Base-by-base conservation (phyloP, 2,113 vertebrate genomes). In the Leptocoma aspasia region DNA sequence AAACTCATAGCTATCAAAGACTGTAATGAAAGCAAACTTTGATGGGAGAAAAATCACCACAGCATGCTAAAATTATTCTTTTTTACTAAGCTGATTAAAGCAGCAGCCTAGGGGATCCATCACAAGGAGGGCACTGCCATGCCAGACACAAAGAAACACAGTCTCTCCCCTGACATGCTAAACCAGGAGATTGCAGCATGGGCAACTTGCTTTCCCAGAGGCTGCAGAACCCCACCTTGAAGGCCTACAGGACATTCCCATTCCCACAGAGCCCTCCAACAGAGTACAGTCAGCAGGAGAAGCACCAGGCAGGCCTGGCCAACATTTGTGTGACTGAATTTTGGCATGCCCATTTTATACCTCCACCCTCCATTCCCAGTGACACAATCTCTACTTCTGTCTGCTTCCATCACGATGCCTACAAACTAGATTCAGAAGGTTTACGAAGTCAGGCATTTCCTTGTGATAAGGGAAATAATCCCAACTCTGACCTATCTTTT, bases 1-100 rank as follows among this genome's bases (percentile, higher is more conserved):
- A 96, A 93, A 86, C 41, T 78, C 92, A 77, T 31, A 93, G 69
- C n/a, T 86, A 96, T 89, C 90, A 96, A 96, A 96, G 91, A 30
- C 53, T 88, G 39, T 44, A 93, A 86, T 68, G 63, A 96, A 89
- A 92, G 54, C 64, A 96, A 93, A 90, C 44, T 89, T 84, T 94
- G 82, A 94, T 76, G 44, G 71, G 53, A 91, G 63, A 92, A 94
- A 92, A 95, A 93, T 93, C 93, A 93, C 77, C 31, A 8, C 70
- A 94, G 66, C 13, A 5, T 94, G 64, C 54, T 90, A 50, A 77
- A 94, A 76, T 79, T 60, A 49, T 59, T 82, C 47, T 86, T 90
- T 86, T 92, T 82, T 52, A 75, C 75, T 77, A 80, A 69, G 37
- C 7, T 89, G 81, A 86, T 87, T 76, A 92, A n/a, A 89, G 37